These are phyloP conservation scores for Lissocephala sabroskyi DNA, from an alignment of 2,888 invertebrate species.

Conservation along the genomic window DNA sequence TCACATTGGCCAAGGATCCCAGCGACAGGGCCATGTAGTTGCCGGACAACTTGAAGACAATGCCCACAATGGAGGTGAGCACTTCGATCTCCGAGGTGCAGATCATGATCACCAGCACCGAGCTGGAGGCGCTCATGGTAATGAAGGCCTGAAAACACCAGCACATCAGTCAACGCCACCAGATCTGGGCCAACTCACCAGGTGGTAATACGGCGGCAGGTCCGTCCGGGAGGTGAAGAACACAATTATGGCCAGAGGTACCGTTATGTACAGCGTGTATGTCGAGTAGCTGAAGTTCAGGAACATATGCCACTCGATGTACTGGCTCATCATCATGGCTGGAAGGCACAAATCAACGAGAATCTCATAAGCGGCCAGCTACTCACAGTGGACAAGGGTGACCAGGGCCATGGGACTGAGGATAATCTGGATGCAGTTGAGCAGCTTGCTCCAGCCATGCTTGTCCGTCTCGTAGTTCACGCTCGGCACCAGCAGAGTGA, in stretches of 20 bases:
- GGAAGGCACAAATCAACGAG: background rate
- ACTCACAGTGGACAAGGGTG: conserved; percentile 32
- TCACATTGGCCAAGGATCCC: conserved; percentile 2
- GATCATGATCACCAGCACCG: background rate
- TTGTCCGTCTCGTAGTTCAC: conserved; percentile 25
- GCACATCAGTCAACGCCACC: background rate
- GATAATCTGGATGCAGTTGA: conserved; percentile 51
- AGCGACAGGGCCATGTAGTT: background rate
- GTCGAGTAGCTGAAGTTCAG: conserved; percentile 3
- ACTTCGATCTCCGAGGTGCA: conserved; percentile 3
- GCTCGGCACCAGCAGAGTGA: conserved; percentile 8
- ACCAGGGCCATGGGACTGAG: conserved; percentile 34
- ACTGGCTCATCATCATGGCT: background rate
- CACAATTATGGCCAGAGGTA: conserved; percentile 25
- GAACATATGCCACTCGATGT: conserved; percentile 8
- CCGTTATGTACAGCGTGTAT: conserved; percentile 27
- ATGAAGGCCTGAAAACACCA: background rate
- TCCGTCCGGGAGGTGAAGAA: conserved; percentile 33
- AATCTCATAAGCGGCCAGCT: background rate
- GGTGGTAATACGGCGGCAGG: conserved; percentile 20
- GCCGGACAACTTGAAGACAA: background rate
- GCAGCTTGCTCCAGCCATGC: conserved; percentile 64
- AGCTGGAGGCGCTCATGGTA: background rate
- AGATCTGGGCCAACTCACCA: background rate
- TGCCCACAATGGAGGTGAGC: background rate